A percentile compares a stretch with the other conserved stretches of the same genome.
These are phyloP conservation scores for Phrynosoma blainvillii DNA, from an alignment of 2,113 vertebrate genomes.

Conservation along the genomic window DNA sequence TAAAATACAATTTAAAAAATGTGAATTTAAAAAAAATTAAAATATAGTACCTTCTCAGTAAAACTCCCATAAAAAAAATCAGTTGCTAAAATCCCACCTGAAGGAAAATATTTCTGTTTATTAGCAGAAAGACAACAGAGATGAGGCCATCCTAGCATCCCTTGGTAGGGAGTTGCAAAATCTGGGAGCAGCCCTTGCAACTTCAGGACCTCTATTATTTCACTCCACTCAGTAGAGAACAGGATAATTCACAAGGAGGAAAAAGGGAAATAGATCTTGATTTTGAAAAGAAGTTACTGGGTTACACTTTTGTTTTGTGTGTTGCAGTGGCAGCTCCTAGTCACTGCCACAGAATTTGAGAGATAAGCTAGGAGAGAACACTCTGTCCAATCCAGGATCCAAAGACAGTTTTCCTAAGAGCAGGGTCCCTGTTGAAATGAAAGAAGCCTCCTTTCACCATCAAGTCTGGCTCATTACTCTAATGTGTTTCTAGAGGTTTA, in stretches of 20 bases:
- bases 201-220: background rate
- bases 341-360: background rate
- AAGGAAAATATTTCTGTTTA: background rate
- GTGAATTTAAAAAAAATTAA: no score
- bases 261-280: background rate
- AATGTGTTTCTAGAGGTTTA: conserved; percentile 11
- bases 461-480: conserved; percentile 10
- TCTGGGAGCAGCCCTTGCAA: background rate
- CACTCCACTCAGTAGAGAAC: background rate
- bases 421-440: background rate
- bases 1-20: no score
- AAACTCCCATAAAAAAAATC: no score
- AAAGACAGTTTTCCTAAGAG: background rate
- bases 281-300: background rate
- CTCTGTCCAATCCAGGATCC: background rate
- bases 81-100: no score
- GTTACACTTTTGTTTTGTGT: background rate
- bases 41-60: no score
- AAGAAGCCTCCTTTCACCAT: background rate
- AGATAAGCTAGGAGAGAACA: background rate
- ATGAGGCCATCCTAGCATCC: background rate
- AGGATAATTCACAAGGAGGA: background rate
- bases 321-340: background rate
- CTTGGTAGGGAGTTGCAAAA: background rate
- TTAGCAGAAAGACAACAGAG: no score